A percentile compares a stretch with the other conserved stretches of the same genome.
phyloP scores from a whole-genome alignment of 2,888 invertebrate species.

The Junonia oenone region DNA sequence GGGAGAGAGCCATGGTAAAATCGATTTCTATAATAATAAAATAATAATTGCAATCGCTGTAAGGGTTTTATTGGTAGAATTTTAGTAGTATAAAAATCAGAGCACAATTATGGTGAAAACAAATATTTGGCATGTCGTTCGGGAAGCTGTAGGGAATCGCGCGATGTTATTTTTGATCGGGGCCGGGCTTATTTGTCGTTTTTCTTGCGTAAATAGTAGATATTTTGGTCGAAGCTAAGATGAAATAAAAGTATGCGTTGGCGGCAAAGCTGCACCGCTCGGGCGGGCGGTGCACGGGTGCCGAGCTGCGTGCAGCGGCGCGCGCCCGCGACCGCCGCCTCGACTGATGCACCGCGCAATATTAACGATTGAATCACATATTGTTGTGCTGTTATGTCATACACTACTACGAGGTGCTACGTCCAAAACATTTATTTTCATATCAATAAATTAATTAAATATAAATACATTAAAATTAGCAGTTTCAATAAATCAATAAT shows the following conservation, averaged over 20 bases:
- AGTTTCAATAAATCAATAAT: not conserved
- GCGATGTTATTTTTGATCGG: conserved; percentile 59
- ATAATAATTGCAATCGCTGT: not conserved
- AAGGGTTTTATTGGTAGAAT: not conserved
- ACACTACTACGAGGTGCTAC: not conserved
- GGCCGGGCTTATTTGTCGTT: conserved; percentile 51
- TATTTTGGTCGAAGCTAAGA: conserved; percentile 38
- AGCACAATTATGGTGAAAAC: not conserved
- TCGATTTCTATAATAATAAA: conserved; percentile 47
- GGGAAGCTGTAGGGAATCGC: conserved; percentile 11
- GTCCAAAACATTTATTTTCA: not conserved
- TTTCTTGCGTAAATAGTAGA: conserved; percentile 39
- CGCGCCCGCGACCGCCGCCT: conserved; percentile 19
- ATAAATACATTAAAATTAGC: not conserved
- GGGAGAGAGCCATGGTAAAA: conserved; percentile 87
- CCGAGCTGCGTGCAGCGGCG: conserved; percentile 11
- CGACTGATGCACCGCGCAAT: conserved; percentile 23
- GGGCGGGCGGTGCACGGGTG: conserved; percentile 17
- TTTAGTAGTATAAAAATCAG: not conserved
- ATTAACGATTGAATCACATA: conserved; percentile 26
- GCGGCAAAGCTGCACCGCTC: conserved; percentile 15
- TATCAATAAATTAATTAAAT: too few species aligned
- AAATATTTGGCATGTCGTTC: conserved; percentile 24
- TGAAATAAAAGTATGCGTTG: conserved; percentile 10
- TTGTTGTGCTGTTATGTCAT: conserved; percentile 27